Percentiles rank a stretch among this genome's conserved stretches.
Conservation (phyloP, 1,140 invertebrate species). For the Hypsibius dujardini region DNA sequence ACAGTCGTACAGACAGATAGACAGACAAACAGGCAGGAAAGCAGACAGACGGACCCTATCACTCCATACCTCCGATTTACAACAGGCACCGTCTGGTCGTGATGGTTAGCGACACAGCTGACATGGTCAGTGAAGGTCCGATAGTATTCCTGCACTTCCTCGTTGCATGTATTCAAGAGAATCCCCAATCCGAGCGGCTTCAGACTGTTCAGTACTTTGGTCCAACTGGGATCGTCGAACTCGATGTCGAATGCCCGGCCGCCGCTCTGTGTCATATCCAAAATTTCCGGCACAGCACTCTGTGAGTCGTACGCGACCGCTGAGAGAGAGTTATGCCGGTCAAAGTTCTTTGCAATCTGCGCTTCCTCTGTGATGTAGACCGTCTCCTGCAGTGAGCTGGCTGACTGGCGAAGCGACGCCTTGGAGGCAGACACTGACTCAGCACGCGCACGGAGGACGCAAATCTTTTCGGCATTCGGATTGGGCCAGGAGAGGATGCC, state of each 20-base stretch:
- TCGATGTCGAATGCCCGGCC: slow-evolving; percentile 69
- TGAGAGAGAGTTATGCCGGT: slow-evolving; percentile 15
- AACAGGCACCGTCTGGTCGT: slow-evolving; percentile 78
- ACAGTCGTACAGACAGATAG: background rate
- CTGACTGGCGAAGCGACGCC: background rate
- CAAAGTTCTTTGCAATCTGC: slow-evolving; percentile 2
- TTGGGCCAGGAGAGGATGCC: slow-evolving; percentile 91
- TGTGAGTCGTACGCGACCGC: background rate
- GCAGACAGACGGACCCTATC: background rate
- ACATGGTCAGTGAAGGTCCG: slow-evolving; percentile 81
- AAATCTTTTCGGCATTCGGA: slow-evolving; percentile 75
- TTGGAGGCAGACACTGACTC: slow-evolving; percentile 11
- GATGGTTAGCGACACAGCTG: slow-evolving; percentile 62
- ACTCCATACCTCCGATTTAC: slow-evolving; percentile 58
- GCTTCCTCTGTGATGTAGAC: background rate
- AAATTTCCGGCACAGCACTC: slow-evolving; percentile 46
- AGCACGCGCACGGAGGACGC: background rate
- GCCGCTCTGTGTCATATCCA: slow-evolving; percentile 78
- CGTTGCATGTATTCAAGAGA: slow-evolving; percentile 81
- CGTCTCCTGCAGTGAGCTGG: slow-evolving; percentile 7
- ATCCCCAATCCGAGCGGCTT: slow-evolving; percentile 85
- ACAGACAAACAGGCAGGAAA: background rate
- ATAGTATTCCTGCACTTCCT: slow-evolving; percentile 64
- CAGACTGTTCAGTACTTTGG: slow-evolving; percentile 57
- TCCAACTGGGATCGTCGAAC: slow-evolving; percentile 85